Evolutionary conservation across 2,113 vertebrate genomes (phyloP).

Genomic region (Bos javanicus): DNA sequence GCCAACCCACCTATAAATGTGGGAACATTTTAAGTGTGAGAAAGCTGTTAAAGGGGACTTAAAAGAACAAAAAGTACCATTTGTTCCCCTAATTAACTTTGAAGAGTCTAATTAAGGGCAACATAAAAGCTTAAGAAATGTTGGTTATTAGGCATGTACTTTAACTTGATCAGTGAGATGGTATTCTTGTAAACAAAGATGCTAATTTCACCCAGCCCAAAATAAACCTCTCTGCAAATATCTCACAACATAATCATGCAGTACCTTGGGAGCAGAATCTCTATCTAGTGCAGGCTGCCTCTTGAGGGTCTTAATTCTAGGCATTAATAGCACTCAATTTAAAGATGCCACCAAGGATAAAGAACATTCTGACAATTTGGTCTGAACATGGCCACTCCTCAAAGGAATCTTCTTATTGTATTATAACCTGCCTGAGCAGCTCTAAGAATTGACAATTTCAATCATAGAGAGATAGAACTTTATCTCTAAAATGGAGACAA

Average conservation of each 20-base stretch:
- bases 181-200: slow-evolving; percentile 81
- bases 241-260: slow-evolving; percentile 63
- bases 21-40: slow-evolving; percentile 78
- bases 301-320: slow-evolving; percentile 64
- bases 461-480: not conserved
- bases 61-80: slow-evolving; percentile 83
- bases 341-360: slow-evolving; percentile 21
- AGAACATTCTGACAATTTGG: not conserved
- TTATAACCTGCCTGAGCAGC: not conserved
- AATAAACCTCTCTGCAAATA: slow-evolving; percentile 78
- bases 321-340: slow-evolving; percentile 44
- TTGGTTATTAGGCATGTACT: slow-evolving; percentile 77
- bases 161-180: slow-evolving; percentile 75
- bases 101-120: slow-evolving; percentile 82
- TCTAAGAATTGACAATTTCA: slow-evolving; percentile 14
- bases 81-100: slow-evolving; percentile 81
- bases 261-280: slow-evolving; percentile 68
- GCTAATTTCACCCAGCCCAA: slow-evolving; percentile 76
- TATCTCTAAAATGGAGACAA: not conserved
- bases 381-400: not conserved
- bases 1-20: slow-evolving; percentile 74
- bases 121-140: slow-evolving; percentile 75
- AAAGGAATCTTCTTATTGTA: not conserved
- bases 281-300: slow-evolving; percentile 37
- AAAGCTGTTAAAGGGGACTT: slow-evolving; percentile 79